Base-by-base conservation (phyloP, 2,888 invertebrate genomes). In the Nomada lathburiana region DNA sequence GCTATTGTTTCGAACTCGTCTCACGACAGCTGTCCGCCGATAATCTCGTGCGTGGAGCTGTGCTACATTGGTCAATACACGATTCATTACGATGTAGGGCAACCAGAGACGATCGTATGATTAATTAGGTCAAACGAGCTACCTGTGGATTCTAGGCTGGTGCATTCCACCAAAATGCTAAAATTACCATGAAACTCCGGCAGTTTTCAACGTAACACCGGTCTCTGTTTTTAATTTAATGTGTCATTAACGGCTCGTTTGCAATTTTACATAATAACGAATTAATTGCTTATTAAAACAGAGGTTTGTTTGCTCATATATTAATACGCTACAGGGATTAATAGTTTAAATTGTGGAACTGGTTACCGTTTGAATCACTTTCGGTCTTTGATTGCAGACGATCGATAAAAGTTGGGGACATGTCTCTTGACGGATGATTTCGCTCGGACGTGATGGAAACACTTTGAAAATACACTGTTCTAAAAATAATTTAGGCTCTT, bases 61-160 rank as follows among this genome's bases (percentile, higher is more conserved):
- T 36, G 26, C 29, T 47, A 9, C 16, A 11, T 18, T 29, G 47
- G 80, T 82, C 82, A 36, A 81, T 81, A 74, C 73, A 18, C 53
- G 74, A 67, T 80, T 80, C 80, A 74, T 82, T 80, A 75, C 42
- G 57, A 82, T 70, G 65, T 75, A 67, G 80, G 80, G 7, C 74
- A 60, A 18, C 60, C 60, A 36, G 57, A 52, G 62, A 36, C 77
- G 59, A 78, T 78, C 67, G 44, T 16, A 42, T 55, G 42, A 67
- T 70, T 82, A 82, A 82, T 82, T 82, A 75, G 80, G 80, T 80
- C 80, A 53, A 63, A 74, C 62, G 47, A 67, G 76, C 75, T 84
- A 78, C 78, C 82, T 81, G 83, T 83, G 53, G 83, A 77, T 83
- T 68, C 62, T 64, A 10, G 9, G 18, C 10, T 42, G 20, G 4